phyloP scores from a whole-genome alignment of 2,113 vertebrate species.

The Lagopus muta region DNA sequence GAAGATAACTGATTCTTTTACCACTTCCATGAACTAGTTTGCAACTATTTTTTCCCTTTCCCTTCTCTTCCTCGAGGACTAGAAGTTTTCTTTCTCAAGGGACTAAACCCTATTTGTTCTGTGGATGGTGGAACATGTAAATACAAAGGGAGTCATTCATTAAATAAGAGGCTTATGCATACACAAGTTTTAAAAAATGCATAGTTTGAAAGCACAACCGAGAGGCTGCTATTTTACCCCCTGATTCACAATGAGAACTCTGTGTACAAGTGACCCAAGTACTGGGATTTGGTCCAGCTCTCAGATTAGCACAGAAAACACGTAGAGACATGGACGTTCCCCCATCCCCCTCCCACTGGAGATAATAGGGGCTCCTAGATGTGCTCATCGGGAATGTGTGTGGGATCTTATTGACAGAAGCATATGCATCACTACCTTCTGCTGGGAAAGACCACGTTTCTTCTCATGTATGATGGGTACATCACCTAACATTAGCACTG shows the following conservation, averaged over 20 bases:
- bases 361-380: constrained; percentile 49
- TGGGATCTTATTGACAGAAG: neutral
- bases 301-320: constrained; percentile 84
- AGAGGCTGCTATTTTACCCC: constrained; percentile 78
- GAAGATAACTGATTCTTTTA: constrained; percentile 27
- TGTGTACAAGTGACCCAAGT: constrained; percentile 81
- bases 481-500: neutral
- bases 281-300: constrained; percentile 81
- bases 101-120: constrained; percentile 83
- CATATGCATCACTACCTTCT: neutral
- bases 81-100: constrained; percentile 80
- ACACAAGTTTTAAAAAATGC: constrained; percentile 82
- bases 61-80: constrained; percentile 61
- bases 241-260: constrained; percentile 81
- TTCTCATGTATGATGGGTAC: neutral
- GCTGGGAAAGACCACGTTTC: neutral
- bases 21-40: constrained; percentile 66
- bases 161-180: constrained; percentile 85
- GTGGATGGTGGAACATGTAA: constrained; percentile 80
- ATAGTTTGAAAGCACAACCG: constrained; percentile 79
- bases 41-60: neutral
- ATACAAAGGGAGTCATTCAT: constrained; percentile 85
- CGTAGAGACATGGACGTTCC: constrained; percentile 60
- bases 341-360: constrained; percentile 38
- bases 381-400: constrained; percentile 7